Evolutionary conservation across 2,797 vertebrate species (phyloP), one percentile per base, ranked within the genome.

Genomic region (Sarcophilus harrisii): DNA sequence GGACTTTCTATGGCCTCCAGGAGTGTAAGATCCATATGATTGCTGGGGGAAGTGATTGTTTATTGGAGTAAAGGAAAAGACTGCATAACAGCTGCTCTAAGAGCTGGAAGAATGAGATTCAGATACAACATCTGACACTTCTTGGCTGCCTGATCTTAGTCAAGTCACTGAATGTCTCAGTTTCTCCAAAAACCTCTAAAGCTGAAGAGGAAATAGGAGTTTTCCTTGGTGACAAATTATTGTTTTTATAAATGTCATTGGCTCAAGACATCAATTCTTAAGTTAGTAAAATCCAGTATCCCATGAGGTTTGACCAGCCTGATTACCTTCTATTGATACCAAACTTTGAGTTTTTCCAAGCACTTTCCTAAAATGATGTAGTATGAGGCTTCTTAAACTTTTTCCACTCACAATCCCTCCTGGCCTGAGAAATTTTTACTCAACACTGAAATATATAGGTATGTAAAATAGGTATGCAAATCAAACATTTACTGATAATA

Each of bases 1-100:
- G 10, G n/a, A 9, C 5, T 9, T n/a, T 38, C 5, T 18, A 73
- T 8, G 0, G 18, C 1, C 66, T 38, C 3, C 1, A 73, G n/a
- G 8, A 38, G 16, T 73, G 0, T 73, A 38, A 5, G 6, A 73
- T 73, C 5, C n/a, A 73, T 0, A 21, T 73, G 16, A 73, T 73
- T 21, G 6, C 5, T 21, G 16, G 66, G n/a, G 2, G 18, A 73
- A 73, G 16, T n/a, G 73, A 73, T n/a, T 73, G n/a, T 73, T 73
- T 73, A 21, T 66, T 73, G 32, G 30, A 62, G 30, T 18, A 66
- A 32, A 28, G 10, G 62, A 32, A 1, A 18, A 16, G 30, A 73
- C 62, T 73, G n/a, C 21, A 11, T 21, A 73, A 73, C 66, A 73
- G n/a, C n/a, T 73, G 16, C 5, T 16, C 66, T 38, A 73, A 73